These are phyloP conservation scores for Oxygymnocypris stewartii DNA, from an alignment of 2,113 vertebrate species.

Conservation along the genomic window DNA sequence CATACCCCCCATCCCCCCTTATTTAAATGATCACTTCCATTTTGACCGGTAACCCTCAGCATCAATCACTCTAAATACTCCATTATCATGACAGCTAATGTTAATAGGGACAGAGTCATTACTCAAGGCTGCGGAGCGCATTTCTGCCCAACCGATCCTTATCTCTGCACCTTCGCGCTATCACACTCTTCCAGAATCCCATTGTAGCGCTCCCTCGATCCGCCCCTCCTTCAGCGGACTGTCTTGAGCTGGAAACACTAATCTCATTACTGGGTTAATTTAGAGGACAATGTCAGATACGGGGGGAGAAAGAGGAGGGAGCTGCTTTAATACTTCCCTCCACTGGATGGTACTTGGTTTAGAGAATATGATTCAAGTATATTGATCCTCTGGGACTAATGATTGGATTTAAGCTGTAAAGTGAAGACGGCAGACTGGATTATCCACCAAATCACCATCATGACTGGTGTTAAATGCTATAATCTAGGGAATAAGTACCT, in stretches of 20 bases:
- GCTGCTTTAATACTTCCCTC: background rate
- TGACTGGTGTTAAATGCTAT: background rate
- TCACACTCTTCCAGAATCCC: constrained; percentile 75
- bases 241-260: constrained; percentile 66
- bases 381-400: constrained; percentile 25
- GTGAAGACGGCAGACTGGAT: constrained; percentile 6
- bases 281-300: constrained; percentile 78
- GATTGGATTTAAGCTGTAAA: constrained; percentile 7
- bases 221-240: constrained; percentile 48
- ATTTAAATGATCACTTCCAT: constrained; percentile 66
- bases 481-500: constrained; percentile 1
- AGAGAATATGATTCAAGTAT: constrained; percentile 4
- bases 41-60: constrained; percentile 56
- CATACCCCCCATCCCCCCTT: constrained; percentile 28
- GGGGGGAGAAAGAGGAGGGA: constrained; percentile 54
- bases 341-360: constrained; percentile 5
- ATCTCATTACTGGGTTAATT: constrained; percentile 84
- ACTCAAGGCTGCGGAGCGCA: constrained; percentile 73
- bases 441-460: background rate
- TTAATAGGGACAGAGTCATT: constrained; percentile 75
- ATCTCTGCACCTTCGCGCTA: constrained; percentile 72
- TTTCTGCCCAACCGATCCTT: constrained; percentile 75
- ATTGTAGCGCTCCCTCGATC: constrained; percentile 59
- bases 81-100: constrained; percentile 75
- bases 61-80: constrained; percentile 75